These are phyloP conservation scores for Pocillopora grandis DNA, from an alignment of 92 coral and sea anemone species.

Conservation along the genomic window DNA sequence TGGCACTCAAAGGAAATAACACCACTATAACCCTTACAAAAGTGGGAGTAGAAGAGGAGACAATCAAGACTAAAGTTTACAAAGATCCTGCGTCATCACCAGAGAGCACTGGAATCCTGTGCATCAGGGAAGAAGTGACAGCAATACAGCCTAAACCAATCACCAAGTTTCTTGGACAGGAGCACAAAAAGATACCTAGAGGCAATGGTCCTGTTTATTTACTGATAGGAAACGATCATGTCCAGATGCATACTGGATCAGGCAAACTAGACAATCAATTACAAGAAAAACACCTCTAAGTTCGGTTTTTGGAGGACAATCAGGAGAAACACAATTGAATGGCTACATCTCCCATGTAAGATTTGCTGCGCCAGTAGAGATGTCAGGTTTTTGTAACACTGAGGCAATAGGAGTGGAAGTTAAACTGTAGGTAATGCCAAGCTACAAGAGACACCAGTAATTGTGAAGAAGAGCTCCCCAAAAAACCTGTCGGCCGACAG, in stretches of 20 bases:
- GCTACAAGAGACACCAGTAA: conserved; percentile 4
- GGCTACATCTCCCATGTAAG: conserved; percentile 47
- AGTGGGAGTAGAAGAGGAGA: conserved; percentile 73
- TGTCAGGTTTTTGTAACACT: conserved; percentile 49
- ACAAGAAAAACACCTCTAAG: conserved; percentile 29
- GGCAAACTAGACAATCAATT: conserved; percentile 17
- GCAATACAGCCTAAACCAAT: background rate
- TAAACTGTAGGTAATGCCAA: conserved; percentile 23
- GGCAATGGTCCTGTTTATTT: conserved; percentile 26
- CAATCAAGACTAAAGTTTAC: conserved; percentile 47
- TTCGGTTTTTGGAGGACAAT: conserved; percentile 53
- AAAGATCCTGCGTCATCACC: conserved; percentile 35
- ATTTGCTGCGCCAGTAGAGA: conserved; percentile 41
- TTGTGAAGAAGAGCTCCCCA: too few species aligned
- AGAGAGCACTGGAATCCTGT: conserved; percentile 22
- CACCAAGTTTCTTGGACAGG: background rate
- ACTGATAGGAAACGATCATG: conserved; percentile 28
- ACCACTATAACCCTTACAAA: conserved; percentile 57
- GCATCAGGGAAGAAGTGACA: conserved; percentile 15
- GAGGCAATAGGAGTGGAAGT: conserved; percentile 59
- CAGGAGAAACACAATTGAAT: conserved; percentile 1
- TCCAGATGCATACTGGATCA: conserved; percentile 38
- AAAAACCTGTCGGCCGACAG: too few species aligned
- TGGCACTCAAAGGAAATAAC: conserved; percentile 42
- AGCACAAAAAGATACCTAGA: background rate